These are phyloP conservation scores for Mustela nigripes DNA, from an alignment of 2,113 vertebrate genomes.

Conservation along the genomic window DNA sequence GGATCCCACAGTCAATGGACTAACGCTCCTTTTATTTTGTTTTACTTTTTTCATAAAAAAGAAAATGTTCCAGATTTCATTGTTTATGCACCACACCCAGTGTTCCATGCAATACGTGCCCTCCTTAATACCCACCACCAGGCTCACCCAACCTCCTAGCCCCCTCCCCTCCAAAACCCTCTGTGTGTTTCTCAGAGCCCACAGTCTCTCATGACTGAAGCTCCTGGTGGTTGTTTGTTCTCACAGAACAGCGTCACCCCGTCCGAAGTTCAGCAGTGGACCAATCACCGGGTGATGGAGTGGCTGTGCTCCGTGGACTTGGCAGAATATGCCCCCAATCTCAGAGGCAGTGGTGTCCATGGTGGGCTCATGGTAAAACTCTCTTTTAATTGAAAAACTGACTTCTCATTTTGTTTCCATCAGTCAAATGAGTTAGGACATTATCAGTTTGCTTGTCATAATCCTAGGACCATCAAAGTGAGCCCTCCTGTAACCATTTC, in stretches of 20 bases:
- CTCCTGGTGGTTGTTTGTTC: background rate
- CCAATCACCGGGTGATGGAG: conserved; percentile 99
- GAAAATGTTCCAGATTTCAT: too few species aligned
- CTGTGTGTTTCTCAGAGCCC: too few species aligned
- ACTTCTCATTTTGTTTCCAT: background rate
- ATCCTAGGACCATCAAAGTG: background rate
- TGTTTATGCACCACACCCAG: too few species aligned
- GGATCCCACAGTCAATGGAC: fast-evolving
- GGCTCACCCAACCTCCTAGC: too few species aligned
- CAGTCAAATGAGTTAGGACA: background rate
- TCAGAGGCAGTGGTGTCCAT: conserved; percentile 97
- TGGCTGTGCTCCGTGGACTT: conserved; percentile 98
- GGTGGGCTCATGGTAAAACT: conserved; percentile 97
- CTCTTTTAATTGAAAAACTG: background rate
- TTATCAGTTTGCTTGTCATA: background rate
- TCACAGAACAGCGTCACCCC: conserved; percentile 93
- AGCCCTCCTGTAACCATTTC: background rate
- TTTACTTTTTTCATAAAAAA: too few species aligned
- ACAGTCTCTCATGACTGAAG: background rate
- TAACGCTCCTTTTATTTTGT: too few species aligned
- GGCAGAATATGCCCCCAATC: conserved; percentile 97
- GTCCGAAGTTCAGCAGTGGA: conserved; percentile 97
- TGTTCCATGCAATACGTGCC: too few species aligned
- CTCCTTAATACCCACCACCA: too few species aligned
- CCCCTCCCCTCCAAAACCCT: too few species aligned